These are phyloP conservation scores for Pseudococcus jackbeardsleyi DNA, from an alignment of 2,888 invertebrate genomes.

Conservation along the genomic window DNA sequence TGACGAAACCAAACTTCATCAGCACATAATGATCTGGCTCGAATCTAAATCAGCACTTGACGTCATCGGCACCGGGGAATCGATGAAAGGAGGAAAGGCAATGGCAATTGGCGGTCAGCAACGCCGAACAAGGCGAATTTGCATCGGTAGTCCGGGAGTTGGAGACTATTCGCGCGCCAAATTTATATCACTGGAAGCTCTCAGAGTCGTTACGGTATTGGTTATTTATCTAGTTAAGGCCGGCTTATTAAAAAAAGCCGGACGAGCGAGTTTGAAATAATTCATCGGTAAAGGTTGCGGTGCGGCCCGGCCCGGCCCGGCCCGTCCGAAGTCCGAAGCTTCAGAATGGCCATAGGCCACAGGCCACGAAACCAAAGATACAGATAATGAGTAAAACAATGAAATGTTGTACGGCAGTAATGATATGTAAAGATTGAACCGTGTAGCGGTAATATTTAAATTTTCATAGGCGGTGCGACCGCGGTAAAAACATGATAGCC, in stretches of 20 bases:
- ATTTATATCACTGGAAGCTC: slow-evolving; percentile 25
- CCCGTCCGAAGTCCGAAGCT: not conserved
- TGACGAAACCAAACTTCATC: not conserved
- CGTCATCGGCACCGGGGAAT: not conserved
- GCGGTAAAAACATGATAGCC: slow-evolving; percentile 60
- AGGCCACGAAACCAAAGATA: slow-evolving; percentile 62
- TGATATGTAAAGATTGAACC: slow-evolving; percentile 63
- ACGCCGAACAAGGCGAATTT: not conserved
- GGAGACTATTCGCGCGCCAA: slow-evolving; percentile 38
- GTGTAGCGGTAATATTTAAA: slow-evolving; percentile 61
- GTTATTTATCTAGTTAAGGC: slow-evolving; percentile 37
- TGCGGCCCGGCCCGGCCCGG: not conserved
- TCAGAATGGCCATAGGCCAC: slow-evolving; percentile 63
- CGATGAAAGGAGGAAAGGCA: not conserved
- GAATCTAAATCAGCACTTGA: not conserved
- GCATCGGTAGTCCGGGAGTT: not conserved
- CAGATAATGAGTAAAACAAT: slow-evolving; percentile 65
- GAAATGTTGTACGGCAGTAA: slow-evolving; percentile 62
- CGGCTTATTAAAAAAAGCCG: slow-evolving; percentile 39
- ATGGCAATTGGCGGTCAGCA: not conserved
- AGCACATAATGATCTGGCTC: not conserved
- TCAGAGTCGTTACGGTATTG: not conserved
- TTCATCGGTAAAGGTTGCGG: slow-evolving; percentile 58
- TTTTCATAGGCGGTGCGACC: slow-evolving; percentile 61
- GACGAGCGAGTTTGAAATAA: slow-evolving; percentile 59